These are phyloP conservation scores for Drosophila seguyi DNA, from an alignment of 1,140 invertebrate species.

Conservation along the genomic window DNA sequence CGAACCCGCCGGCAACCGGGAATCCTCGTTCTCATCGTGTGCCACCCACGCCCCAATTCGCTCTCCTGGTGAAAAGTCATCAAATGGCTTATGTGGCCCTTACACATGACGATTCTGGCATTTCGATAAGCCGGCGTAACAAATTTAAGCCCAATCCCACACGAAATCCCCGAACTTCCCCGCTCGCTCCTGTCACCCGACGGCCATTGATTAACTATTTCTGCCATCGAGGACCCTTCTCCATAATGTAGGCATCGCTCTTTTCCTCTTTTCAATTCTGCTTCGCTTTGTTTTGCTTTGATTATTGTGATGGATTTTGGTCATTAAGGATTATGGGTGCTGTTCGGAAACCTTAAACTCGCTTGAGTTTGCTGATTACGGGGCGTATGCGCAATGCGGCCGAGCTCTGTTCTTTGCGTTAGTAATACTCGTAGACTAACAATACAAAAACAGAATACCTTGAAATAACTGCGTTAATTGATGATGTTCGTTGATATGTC, in stretches of 20 bases:
- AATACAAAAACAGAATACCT: not conserved
- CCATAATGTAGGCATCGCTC: conserved; percentile 40
- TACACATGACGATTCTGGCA: conserved; percentile 77
- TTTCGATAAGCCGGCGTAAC: conserved; percentile 76
- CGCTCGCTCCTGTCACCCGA: conserved; percentile 1
- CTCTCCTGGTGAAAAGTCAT: conserved; percentile 49
- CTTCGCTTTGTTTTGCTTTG: conserved; percentile 35
- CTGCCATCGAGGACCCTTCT: not conserved
- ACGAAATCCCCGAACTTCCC: not conserved
- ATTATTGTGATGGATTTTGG: conserved; percentile 77
- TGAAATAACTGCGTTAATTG: not conserved
- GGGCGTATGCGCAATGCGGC: conserved; percentile 38
- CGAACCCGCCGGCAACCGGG: conserved; percentile 16
- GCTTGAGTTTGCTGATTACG: conserved; percentile 9
- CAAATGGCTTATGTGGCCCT: conserved; percentile 74
- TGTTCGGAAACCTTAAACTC: conserved; percentile 33
- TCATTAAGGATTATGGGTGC: conserved; percentile 61
- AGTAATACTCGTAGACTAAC: not conserved
- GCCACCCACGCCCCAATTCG: conserved; percentile 24
- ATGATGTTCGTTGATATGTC: no score
- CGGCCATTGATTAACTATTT: conserved; percentile 78
- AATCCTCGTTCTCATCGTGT: conserved; percentile 11
- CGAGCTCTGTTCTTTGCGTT: not conserved
- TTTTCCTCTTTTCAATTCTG: conserved; percentile 31
- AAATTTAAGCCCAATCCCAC: conserved; percentile 64